Percentiles rank a stretch among this genome's conserved stretches.
These are phyloP conservation scores for Enteromius viviparus DNA, from an alignment of 2,797 vertebrate species.

Conservation along the genomic window DNA sequence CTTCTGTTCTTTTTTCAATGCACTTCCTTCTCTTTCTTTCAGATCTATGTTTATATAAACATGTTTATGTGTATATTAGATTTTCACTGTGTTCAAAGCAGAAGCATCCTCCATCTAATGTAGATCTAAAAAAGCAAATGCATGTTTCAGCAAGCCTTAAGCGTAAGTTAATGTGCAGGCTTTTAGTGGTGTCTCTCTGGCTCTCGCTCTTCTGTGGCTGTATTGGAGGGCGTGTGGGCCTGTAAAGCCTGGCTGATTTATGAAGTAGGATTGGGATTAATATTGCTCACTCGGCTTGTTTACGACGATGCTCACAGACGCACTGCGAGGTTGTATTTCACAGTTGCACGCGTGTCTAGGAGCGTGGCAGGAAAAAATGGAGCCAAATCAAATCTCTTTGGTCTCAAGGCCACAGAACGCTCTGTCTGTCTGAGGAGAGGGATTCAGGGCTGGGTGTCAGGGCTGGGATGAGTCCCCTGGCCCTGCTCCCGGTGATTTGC, in stretches of 20 bases:
- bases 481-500: conserved; percentile 46
- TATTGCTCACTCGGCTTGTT: conserved; percentile 71
- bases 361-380: conserved; percentile 68
- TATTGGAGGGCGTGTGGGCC: conserved; percentile 54
- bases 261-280: conserved; percentile 76
- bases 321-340: conserved; percentile 72
- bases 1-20: conserved; percentile 40
- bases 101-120: conserved; percentile 62
- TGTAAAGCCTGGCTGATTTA: conserved; percentile 75
- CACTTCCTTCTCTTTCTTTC: neutral
- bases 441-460: conserved; percentile 75
- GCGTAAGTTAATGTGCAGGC: conserved; percentile 70
- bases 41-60: conserved; percentile 31
- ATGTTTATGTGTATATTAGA: conserved; percentile 36
- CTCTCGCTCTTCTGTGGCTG: neutral
- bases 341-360: conserved; percentile 63
- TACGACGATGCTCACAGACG: conserved; percentile 69
- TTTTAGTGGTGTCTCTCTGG: conserved; percentile 68
- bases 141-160: conserved; percentile 64
- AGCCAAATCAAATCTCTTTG: conserved; percentile 70
- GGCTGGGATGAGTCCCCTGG: conserved; percentile 67
- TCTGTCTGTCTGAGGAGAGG: conserved; percentile 28
- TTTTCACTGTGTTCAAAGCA: conserved; percentile 66
- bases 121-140: conserved; percentile 72
- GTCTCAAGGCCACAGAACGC: conserved; percentile 72